phyloP scores from a whole-genome alignment of 2,797 vertebrate species.

The Aeoliscus strigatus region DNA sequence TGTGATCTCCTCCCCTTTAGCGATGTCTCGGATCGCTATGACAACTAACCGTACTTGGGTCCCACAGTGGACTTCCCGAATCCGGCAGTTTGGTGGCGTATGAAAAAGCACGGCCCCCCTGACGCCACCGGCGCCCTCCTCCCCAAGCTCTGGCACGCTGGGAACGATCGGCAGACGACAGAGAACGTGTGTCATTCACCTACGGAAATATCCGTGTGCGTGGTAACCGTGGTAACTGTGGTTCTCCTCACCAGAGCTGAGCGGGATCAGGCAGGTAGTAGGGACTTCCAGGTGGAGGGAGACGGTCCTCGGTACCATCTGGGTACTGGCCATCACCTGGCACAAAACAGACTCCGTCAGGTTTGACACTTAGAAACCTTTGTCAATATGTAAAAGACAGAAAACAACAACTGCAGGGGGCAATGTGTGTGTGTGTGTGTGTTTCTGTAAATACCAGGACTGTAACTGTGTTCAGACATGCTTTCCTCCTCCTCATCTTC shows the following conservation, averaged over 20 bases:
- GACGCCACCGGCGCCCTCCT: constrained; percentile 73
- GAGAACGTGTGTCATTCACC: neutral
- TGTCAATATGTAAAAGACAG: constrained; percentile 10
- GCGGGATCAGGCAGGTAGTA: constrained; percentile 78
- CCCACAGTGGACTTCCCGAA: constrained; percentile 80
- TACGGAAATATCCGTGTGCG: no score
- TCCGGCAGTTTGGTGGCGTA: constrained; percentile 78
- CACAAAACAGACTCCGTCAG: constrained; percentile 2
- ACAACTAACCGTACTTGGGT: constrained; percentile 79
- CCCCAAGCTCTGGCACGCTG: constrained; percentile 77
- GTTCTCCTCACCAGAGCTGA: constrained; percentile 72
- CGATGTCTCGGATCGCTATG: constrained; percentile 80
- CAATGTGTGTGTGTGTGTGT: constrained; percentile 9
- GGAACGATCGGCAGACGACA: constrained; percentile 9
- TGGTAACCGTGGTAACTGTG: neutral
- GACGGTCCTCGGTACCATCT: constrained; percentile 74
- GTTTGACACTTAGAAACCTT: no score
- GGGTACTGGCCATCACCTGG: constrained; percentile 77
- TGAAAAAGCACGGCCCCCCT: constrained; percentile 77
- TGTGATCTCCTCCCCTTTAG: constrained; percentile 81
- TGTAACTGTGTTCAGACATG: constrained; percentile 82
- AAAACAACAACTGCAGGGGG: constrained; percentile 24
- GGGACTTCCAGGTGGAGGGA: constrained; percentile 75
- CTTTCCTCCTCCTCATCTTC: constrained; percentile 84
- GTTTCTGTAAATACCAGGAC: constrained; percentile 66